Base-by-base conservation (phyloP, 1,140 invertebrate genomes). In the Neoseiulus cucumeris region DNA sequence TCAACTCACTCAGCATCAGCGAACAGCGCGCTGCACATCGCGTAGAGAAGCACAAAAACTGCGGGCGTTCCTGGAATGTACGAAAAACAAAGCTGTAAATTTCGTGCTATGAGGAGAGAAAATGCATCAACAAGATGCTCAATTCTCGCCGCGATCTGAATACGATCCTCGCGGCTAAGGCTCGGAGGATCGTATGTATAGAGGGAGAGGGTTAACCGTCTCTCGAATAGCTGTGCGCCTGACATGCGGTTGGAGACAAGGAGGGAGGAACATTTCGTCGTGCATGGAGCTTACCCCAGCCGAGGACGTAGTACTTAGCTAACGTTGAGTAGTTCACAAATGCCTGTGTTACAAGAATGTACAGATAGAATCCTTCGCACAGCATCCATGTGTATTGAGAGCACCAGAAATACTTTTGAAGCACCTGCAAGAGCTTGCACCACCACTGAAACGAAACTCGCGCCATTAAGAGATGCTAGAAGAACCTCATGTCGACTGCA, bases 371-470 rank as follows among this genome's bases (percentile, higher is more conserved):
- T 25, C 51, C 51, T 33, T 59, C 51, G 22, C 51, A 59, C 25
- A 59, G 51, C 51, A 59, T 59, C 51, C 51, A 59, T 5, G 51
- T 33, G 51, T 29, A 59, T 25, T 59, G 51, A 25, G 51, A 59
- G 14, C 25, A 25, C 51, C 51, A 59, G 9, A 59, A 59, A 25
- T 59, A 59, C 22, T 59, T 59, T 9, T 59, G 51, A 14, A 59
- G 51, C 14, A 59, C 51, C 22, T 59, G 51, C 14, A 59, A 25
- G 14, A 33, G 25, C 33, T 59, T 59, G 22, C 51, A 59, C 51
- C 51, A 59, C 51, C 51, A 59, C 51, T 59, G 22, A 14, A 59
- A 25, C 17, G 12, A 20, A 39, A 39, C 9, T n/a, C 9, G 33
- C 4, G 33, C 33, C 33, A 9, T 39, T n/a, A n/a, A n/a, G n/a